phyloP scores from a whole-genome alignment of 2,888 invertebrate genomes.

The Pammene aurita region DNA sequence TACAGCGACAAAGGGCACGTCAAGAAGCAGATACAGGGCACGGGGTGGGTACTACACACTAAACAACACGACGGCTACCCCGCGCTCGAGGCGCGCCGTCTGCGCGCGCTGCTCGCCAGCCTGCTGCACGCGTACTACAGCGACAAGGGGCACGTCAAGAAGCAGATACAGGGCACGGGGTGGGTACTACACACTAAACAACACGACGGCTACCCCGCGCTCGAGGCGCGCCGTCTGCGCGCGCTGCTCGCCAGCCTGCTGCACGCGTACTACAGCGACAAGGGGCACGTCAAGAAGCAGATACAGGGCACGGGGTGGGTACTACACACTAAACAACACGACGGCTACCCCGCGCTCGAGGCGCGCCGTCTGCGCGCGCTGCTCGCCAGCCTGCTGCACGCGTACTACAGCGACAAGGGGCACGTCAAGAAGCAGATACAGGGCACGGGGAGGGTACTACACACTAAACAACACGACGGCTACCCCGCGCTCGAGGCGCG shows the following conservation, averaged over 20 bases:
- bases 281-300: constrained; percentile 97
- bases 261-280: constrained; percentile 94
- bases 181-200: constrained; percentile 68
- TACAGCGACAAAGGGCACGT: constrained; percentile 97
- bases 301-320: constrained; percentile 92
- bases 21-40: constrained; percentile 95
- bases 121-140: constrained; percentile 94
- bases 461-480: constrained; percentile 77
- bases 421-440: constrained; percentile 97
- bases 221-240: constrained; percentile 90
- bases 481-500: constrained; percentile 91
- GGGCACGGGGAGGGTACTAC: constrained; percentile 87
- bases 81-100: constrained; percentile 88
- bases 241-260: constrained; percentile 90
- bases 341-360: constrained; percentile 90
- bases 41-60: constrained; percentile 85
- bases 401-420: constrained; percentile 95
- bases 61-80: constrained; percentile 89
- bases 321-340: constrained; percentile 47
- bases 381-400: constrained; percentile 88
- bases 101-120: constrained; percentile 89
- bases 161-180: constrained; percentile 94
- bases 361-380: constrained; percentile 90
- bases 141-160: constrained; percentile 97
- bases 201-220: constrained; percentile 88